A percentile compares a stretch with the other conserved stretches of the same genome.
These are phyloP conservation scores for Pseudochirops cupreus DNA, from an alignment of 2,797 vertebrate species.

Conservation along the genomic window DNA sequence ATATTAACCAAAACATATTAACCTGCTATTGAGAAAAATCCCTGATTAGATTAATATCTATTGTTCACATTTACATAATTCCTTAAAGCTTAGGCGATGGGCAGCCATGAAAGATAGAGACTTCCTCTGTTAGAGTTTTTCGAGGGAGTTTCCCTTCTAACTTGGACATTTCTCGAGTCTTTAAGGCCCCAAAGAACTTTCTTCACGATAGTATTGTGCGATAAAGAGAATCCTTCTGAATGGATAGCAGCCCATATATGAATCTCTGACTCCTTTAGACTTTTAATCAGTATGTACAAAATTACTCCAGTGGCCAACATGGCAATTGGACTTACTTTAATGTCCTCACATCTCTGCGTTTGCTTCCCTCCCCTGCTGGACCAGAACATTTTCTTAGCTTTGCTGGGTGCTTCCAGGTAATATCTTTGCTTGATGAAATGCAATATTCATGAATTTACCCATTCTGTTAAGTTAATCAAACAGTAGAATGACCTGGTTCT, in stretches of 20 bases:
- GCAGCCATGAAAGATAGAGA: background rate
- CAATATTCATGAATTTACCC: constrained; percentile 8
- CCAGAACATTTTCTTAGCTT: constrained; percentile 11
- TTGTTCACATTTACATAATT: background rate
- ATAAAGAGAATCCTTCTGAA: constrained; percentile 16
- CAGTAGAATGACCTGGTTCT: background rate
- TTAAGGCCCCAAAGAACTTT: background rate
- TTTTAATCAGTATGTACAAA: background rate
- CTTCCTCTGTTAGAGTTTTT: background rate
- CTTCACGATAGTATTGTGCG: background rate
- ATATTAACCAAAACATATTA: background rate
- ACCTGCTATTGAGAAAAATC: background rate
- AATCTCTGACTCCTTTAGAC: constrained; percentile 1
- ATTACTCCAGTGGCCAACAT: background rate
- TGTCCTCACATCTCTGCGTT: background rate
- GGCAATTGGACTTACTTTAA: background rate
- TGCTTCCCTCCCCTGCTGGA: constrained; percentile 1
- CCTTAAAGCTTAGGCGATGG: background rate
- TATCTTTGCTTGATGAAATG: constrained; percentile 5
- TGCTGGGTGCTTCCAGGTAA: background rate
- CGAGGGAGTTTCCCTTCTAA: background rate
- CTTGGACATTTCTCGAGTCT: background rate
- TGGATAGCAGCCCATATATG: background rate
- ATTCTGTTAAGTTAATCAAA: background rate
- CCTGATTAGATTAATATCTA: background rate